Base-by-base conservation (phyloP, 2,888 invertebrate species). In the Metalampra italica region DNA sequence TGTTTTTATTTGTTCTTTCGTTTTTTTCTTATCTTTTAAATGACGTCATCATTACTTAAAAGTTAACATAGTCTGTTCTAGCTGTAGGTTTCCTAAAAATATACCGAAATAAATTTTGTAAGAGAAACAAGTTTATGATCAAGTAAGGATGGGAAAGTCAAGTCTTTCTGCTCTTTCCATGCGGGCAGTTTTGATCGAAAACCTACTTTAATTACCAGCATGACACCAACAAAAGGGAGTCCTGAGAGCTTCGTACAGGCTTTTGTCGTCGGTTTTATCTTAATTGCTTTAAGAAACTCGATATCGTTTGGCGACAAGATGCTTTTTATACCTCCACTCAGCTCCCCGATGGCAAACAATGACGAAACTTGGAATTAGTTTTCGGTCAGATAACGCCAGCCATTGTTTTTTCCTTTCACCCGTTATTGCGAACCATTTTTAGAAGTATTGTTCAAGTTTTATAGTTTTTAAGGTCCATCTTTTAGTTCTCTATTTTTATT, bases 251-350 rank as follows among this genome's bases (percentile, higher is more conserved):
- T 75, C 74, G 70, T 71, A 65, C 66, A 68, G 74, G 73, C 78
- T 71, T 82, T 84, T 82, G 83, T 81, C 78, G 68, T 71, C 75
- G 75, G 79, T 79, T 83, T 86, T 85, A 86, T 85, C 86, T 84
- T 86, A 87, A 88, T 86, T 84, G 83, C 84, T 86, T 83, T 73
- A 78, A 81, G 86, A 84, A 87, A 85, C 82, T 86, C 82, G 78
- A 84, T 86, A 84, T 82, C 85, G 82, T 80, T 84, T 74, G 77
- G 77, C 78, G 82, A 86, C 84, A 85, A 81, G 82, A 82, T 82
- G 82, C 78, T 85, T 85, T 85, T 86, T 84, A 83, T 83, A 76
- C 78, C 71, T 73, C 59, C 68, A 67, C 70, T 68, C 67, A 62
- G 64, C 68, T 75, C 74, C 75, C 72, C 64, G 68, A 66, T 67